phyloP scores from a whole-genome alignment of 2,888 invertebrate species.

The Electrophaes corylata region DNA sequence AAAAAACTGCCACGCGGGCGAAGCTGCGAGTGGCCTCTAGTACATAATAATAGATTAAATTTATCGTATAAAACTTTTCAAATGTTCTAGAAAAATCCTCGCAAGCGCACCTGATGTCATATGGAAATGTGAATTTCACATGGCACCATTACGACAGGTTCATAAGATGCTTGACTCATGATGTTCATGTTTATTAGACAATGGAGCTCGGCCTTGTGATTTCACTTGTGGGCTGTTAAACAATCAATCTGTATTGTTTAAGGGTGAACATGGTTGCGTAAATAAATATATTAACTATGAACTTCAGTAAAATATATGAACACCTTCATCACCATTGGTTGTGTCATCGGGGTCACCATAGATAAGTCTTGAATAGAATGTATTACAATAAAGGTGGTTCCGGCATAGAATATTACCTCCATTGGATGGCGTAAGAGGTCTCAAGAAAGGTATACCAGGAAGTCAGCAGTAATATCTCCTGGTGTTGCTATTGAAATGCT shows the following conservation, averaged over 20 bases:
- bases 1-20: too few relatives aligned
- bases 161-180: slow-evolving; percentile 12
- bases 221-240: slow-evolving; percentile 48
- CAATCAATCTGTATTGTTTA: slow-evolving; percentile 56
- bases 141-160: slow-evolving; percentile 25
- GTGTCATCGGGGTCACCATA: background rate
- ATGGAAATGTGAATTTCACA: slow-evolving; percentile 4
- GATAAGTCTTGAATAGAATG: too few relatives aligned
- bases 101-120: slow-evolving; percentile 7
- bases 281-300: slow-evolving; percentile 18
- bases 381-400: too few relatives aligned
- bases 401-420: too few relatives aligned
- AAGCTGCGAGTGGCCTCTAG: too few relatives aligned
- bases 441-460: too few relatives aligned
- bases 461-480: too few relatives aligned
- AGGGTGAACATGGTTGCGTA: slow-evolving; percentile 40
- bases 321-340: background rate
- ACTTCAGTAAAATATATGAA: slow-evolving; percentile 11
- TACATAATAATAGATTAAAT: too few relatives aligned
- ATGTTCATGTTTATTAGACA: slow-evolving; percentile 31
- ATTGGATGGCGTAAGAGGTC: too few relatives aligned
- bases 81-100: background rate
- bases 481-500: too few relatives aligned
- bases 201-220: slow-evolving; percentile 46
- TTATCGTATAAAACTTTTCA: background rate